Percentiles rank a stretch among this genome's conserved stretches.
These are phyloP conservation scores for Reticulitermes speratus DNA, from an alignment of 1,140 invertebrate species.

Conservation along the genomic window DNA sequence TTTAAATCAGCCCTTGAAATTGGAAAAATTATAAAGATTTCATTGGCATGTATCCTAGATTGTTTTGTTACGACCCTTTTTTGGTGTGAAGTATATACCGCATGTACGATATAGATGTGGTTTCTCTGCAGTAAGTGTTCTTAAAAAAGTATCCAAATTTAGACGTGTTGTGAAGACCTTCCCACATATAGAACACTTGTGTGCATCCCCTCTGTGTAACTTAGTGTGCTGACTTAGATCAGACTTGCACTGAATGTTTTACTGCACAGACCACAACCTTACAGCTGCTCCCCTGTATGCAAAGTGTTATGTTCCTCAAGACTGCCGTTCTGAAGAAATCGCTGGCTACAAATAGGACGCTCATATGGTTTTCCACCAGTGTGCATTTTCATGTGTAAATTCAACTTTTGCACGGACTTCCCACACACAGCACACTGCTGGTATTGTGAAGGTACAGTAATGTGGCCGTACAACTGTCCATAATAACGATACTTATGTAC, in stretches of 20 bases:
- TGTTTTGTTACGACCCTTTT: not conserved
- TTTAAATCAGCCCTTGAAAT: too few relatives aligned
- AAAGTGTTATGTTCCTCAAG: not conserved
- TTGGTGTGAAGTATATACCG: not conserved
- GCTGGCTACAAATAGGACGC: not conserved
- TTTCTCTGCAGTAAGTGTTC: not conserved
- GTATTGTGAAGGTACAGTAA: not conserved
- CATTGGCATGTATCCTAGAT: not conserved
- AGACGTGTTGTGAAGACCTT: not conserved
- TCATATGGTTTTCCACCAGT: slow-evolving; percentile 29
- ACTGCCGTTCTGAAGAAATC: not conserved
- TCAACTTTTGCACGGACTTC: not conserved
- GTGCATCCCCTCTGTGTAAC: not conserved
- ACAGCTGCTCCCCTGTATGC: not conserved
- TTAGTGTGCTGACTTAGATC: not conserved
- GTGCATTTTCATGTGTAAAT: slow-evolving; percentile 29
- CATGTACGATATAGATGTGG: not conserved
- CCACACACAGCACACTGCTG: not conserved
- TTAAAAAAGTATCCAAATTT: not conserved
- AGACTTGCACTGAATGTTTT: not conserved
- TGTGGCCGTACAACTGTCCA: not conserved
- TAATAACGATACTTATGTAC: not conserved
- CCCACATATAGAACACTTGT: not conserved
- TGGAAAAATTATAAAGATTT: too few relatives aligned
- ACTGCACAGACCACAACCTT: not conserved